Evolutionary conservation across 2,888 invertebrate species (phyloP).

Genomic region (Neoscelio sp.): DNA sequence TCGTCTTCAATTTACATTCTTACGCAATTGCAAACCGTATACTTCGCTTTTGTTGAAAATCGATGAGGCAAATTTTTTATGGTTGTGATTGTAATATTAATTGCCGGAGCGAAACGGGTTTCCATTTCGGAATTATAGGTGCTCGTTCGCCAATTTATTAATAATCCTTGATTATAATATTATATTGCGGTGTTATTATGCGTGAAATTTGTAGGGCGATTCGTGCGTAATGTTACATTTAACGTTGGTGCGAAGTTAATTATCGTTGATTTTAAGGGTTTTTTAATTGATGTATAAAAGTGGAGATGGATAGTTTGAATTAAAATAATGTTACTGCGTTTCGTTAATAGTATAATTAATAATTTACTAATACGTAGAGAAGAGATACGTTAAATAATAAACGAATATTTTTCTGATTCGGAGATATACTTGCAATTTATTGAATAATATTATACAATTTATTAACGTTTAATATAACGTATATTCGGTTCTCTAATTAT

Average conservation of each 20-base stretch:
- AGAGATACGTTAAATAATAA: no score
- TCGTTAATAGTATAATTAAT: no score
- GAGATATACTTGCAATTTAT: no score
- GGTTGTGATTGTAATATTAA: conserved; percentile 40
- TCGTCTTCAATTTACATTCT: conserved; percentile 29
- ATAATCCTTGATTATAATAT: conserved; percentile 44
- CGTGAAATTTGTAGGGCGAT: conserved; percentile 20
- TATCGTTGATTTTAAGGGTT: not conserved
- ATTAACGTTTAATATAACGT: no score
- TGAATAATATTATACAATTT: no score
- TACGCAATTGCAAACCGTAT: conserved; percentile 42
- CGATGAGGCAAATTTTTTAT: conserved; percentile 29
- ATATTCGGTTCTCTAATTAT: no score
- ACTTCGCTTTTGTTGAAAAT: conserved; percentile 23
- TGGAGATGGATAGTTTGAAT: not conserved
- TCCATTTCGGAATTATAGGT: conserved; percentile 9
- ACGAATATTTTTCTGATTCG: no score
- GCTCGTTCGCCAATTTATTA: conserved; percentile 39
- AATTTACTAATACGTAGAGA: no score
- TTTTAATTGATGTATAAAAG: not conserved
- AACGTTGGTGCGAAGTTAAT: conserved; percentile 13
- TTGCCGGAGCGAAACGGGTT: conserved; percentile 13
- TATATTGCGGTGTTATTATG: conserved; percentile 19
- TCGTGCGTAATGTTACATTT: not conserved
- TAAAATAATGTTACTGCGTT: no score